These are phyloP conservation scores for Pomatostomus ruficeps DNA, from an alignment of 2,113 vertebrate genomes.

Conservation along the genomic window DNA sequence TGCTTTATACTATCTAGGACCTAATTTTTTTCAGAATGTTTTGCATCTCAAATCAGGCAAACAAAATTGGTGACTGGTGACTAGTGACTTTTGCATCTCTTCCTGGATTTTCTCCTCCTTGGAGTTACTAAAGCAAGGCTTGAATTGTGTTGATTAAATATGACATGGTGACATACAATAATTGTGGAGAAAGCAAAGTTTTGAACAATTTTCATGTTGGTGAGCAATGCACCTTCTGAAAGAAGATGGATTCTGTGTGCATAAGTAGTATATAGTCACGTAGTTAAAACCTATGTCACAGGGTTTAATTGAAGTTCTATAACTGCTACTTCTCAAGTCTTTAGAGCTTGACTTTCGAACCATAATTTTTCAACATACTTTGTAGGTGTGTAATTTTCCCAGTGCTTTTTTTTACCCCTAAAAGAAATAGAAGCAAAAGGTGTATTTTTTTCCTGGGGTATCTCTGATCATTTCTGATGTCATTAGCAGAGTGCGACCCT, in stretches of 20 bases:
- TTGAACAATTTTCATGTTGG: neutral
- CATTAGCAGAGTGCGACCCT: neutral
- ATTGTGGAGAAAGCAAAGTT: neutral
- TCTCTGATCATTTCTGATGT: neutral
- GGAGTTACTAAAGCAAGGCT: neutral
- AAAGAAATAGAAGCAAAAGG: neutral
- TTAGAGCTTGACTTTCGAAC: neutral
- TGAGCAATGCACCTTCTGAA: neutral
- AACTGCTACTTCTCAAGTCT: neutral
- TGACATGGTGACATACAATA: neutral
- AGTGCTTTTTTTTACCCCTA: neutral
- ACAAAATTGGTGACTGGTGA: neutral
- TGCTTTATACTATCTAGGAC: neutral
- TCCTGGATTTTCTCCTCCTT: neutral
- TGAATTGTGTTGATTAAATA: neutral
- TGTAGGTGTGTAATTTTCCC: neutral
- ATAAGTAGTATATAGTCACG: neutral
- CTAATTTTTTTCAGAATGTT: neutral
- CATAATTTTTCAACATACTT: neutral
- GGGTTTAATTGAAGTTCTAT: neutral
- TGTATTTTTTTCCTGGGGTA: neutral
- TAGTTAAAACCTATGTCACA: neutral
- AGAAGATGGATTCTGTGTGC: neutral
- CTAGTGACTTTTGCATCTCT: neutral
- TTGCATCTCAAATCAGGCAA: neutral